Percentiles rank a stretch among this genome's conserved stretches.
phyloP scores from a whole-genome alignment of 2,888 invertebrate species.

The Lithosia quadra region DNA sequence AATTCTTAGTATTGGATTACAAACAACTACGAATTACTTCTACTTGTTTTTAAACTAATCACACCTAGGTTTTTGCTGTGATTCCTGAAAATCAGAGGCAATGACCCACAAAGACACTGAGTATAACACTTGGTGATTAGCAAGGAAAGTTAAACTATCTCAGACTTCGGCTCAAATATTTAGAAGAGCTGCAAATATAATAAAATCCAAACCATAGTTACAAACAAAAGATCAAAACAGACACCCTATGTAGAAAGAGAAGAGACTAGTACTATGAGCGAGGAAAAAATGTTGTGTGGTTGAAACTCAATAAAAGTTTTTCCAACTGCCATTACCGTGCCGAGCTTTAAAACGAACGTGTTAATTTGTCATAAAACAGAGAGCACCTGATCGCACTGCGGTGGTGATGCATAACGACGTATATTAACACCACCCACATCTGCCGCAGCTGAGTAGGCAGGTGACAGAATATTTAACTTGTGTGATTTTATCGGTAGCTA shows the following conservation, averaged over 20 bases:
- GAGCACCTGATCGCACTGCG: neutral
- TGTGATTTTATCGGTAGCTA: neutral
- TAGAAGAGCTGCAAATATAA: neutral
- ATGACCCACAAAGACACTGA: neutral
- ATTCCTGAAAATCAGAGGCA: neutral
- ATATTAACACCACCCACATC: neutral
- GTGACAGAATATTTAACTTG: neutral
- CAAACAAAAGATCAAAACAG: neutral
- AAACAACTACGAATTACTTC: neutral
- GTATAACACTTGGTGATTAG: no score
- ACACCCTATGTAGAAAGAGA: neutral
- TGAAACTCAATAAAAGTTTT: neutral
- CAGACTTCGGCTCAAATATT: no score
- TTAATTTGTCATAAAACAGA: neutral
- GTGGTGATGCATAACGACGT: conserved; percentile 1
- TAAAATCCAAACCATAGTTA: neutral
- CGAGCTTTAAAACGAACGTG: neutral
- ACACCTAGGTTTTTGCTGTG: neutral
- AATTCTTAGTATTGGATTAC: no score
- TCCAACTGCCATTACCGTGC: neutral
- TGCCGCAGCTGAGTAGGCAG: conserved; percentile 2
- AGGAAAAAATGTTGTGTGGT: neutral
- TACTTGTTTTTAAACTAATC: neutral
- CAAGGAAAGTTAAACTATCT: no score
- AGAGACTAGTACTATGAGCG: neutral